Evolutionary conservation across 2,797 vertebrate genomes (phyloP).

Genomic region (Mormyrus proboscirostris): DNA sequence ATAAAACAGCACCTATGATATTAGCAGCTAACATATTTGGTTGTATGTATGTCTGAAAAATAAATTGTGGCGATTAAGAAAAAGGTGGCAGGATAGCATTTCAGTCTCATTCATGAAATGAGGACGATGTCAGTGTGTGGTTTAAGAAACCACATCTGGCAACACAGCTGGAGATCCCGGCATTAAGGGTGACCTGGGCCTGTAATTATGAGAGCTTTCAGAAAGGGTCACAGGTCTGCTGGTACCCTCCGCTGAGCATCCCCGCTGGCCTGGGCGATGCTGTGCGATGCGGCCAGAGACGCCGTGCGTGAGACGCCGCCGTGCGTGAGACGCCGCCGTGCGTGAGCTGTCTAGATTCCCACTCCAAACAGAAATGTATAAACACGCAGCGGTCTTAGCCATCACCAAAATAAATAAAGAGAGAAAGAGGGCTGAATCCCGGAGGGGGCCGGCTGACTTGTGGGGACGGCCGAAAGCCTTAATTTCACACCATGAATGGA

Average conservation of each 20-base stretch:
- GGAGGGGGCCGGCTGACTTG: not conserved
- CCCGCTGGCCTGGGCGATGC: not conserved
- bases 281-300: not conserved
- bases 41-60: not conserved
- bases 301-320: not conserved
- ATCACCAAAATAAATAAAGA: slow-evolving; percentile 1
- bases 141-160: slow-evolving; percentile 15
- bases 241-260: not conserved
- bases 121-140: not conserved
- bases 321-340: not conserved
- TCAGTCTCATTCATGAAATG: not conserved
- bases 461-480: slow-evolving; percentile 16
- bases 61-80: not conserved
- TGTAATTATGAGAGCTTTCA: slow-evolving; percentile 10
- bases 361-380: slow-evolving; percentile 8
- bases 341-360: not conserved
- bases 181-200: not conserved
- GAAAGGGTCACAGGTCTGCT: not conserved
- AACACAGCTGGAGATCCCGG: slow-evolving; percentile 8
- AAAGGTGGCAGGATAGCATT: not conserved
- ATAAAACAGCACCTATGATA: not conserved
- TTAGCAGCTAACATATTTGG: not conserved
- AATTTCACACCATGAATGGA: slow-evolving; percentile 20
- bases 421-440: not conserved
- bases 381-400: not conserved